Base-by-base conservation (phyloP, 2,797 vertebrate species). In the Sebastes reedi region DNA sequence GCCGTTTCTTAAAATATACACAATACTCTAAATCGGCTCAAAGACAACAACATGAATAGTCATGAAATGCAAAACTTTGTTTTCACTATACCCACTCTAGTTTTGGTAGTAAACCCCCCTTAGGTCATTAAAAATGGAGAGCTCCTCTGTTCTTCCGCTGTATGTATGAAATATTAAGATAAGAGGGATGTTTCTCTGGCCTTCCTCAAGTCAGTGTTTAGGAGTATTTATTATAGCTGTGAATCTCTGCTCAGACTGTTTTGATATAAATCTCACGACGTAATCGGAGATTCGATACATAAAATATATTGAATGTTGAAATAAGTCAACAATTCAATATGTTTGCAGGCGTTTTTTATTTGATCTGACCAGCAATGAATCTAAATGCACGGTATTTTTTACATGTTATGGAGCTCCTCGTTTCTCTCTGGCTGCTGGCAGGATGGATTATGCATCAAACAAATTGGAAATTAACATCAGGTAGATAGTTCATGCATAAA, bases 151-250 rank as follows among this genome's bases (percentile, higher is more conserved):
- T 89, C 58, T 72, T 72, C 60, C 7, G 12, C 71, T 82, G 62
- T 83, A 72, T 62, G 18, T 77, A 91, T 90, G 66, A 91, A 89
- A 88, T 89, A 90, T 90, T 89, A 82, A 91, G 78, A 78, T 65
- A 65, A 88, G 73, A 77, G 13, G 66, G 52, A 74, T 82, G 83
- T 67, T 87, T 80, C 50, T 62, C 36, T 72, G 72, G 81, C 71
- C 65, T 70, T 75, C 60, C 25, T 20, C 34, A 50, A 79, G 69
- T 67, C 71, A 66, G 34, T 79, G 46, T 89, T 75, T 77, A n/a
- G 75, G 72, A 34, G 27, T 81, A 67, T 90, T 79, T 85, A 84
- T 85, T 83, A 22, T 11, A 65, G 54, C 70, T 74, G 34, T 66
- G 68, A 82, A 87, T 81, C 29, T 84, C 52, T 25, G 16, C 58